Percentiles rank a stretch among this genome's conserved stretches.
Conservation (phyloP, 1,140 invertebrate genomes). For the Sesamia nonagrioides region DNA sequence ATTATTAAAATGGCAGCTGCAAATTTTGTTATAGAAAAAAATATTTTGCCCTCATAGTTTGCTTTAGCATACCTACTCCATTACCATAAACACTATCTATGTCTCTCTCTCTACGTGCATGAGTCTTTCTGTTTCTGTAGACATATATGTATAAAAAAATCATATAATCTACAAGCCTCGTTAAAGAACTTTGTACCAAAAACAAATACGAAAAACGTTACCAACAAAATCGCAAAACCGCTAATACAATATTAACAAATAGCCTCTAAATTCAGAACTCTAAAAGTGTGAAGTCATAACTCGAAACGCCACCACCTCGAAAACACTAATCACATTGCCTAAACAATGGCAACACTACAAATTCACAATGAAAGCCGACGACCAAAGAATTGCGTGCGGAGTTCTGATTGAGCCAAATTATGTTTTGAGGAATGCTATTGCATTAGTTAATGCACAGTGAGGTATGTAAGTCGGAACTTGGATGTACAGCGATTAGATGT, state of each 20-base stretch:
- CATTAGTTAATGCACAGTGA: conserved; percentile 74
- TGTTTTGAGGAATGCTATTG: conserved; percentile 74
- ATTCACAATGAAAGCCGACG: conserved; percentile 24
- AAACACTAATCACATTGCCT: neutral
- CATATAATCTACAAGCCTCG: too few relatives aligned
- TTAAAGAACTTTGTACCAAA: too few relatives aligned
- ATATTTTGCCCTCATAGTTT: too few relatives aligned
- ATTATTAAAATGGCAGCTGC: too few relatives aligned
- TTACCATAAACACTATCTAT: too few relatives aligned
- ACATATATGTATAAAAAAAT: too few relatives aligned
- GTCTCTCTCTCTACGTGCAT: too few relatives aligned
- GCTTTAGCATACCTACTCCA: too few relatives aligned
- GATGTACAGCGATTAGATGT: conserved; percentile 41
- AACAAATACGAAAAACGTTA: too few relatives aligned
- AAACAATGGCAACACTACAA: conserved; percentile 44
- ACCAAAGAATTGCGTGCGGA: conserved; percentile 66
- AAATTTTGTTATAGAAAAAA: too few relatives aligned
- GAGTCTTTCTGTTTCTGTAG: too few relatives aligned
- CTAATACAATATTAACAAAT: neutral
- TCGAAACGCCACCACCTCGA: conserved; percentile 16
- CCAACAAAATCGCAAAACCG: neutral
- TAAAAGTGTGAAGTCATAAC: conserved; percentile 22
- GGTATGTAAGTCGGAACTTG: conserved; percentile 36
- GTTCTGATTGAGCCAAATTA: conserved; percentile 71
- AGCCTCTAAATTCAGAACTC: neutral